Evolutionary conservation across 23 tunicate genomes (phyloP), one percentile per base, ranked within the genome.

Genomic region (Corella eumyota): DNA sequence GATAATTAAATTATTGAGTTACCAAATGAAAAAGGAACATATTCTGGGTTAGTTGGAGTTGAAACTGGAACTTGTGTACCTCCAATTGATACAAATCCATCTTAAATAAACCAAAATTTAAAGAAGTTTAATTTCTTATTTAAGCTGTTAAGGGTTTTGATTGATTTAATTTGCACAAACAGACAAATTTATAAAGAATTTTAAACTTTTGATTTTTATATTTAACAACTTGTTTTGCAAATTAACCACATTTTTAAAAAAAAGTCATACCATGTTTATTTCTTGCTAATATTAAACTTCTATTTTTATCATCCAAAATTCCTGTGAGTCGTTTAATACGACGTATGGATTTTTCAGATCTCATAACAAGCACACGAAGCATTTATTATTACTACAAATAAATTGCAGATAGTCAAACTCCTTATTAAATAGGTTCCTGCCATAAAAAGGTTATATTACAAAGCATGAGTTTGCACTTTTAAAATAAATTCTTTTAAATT

Each of bases 1-100:
- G 6, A 0, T 58, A 21, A 22, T 36, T 33, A n/a, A 25, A 7
- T 61, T 7, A 13, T 55, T 3, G 5, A 36, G 68, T 67, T 71
- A 86, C 95, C 85, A 65, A 63, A 86, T 58, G 30, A 29, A 36
- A 32, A 86, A 25, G 95, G 95, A 46, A 86, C 95, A 34, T 68
- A 64, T 36, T 78, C 76, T 2, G 95, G 95, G 45, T 71, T 50
- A 30, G 65, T 66, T 38, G 95, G 95, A 37, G 67, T 54, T 9
- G 53, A 70, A 3, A 77, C 75, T n/a, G 85, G 95, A 45, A 86
- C 95, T 56, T 77, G 61, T 29, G 83, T 76, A 25, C 48, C 67
- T 36, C 95, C 95, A 36, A 86, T 79, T 34, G 70, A 62, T 30
- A 86, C 85, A 64, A 27, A 59, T 25, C 95, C 85, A 71, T 86